Base-by-base conservation (phyloP, 2,113 vertebrate genomes). In the Ariopsis seemanni region DNA sequence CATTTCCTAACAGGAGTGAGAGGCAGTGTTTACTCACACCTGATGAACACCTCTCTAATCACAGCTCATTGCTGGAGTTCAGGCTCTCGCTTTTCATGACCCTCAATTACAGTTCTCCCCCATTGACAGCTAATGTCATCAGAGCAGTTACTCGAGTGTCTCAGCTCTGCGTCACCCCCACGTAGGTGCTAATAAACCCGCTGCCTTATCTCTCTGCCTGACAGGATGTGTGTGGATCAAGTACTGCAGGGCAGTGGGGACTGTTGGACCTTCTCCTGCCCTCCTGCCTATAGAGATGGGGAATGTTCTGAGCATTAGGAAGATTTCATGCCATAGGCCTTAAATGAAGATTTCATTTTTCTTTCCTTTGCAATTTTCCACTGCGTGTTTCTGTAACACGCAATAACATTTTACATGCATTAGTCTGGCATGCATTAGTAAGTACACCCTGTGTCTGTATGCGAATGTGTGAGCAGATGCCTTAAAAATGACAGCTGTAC, bases 1-100 rank as follows among this genome's bases (percentile, higher is more conserved):
- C 90, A 91, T 92, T 92, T 87, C 27, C 57, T 89, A 83, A 79
- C 14, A n/a, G 27, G 11, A 90, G 52, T 12, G 48, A 22, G 65
- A 34, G 10, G 14, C 34, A 22, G 22, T 1, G 18, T 75, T 85
- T 62, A 63, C 27, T 25, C 30, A 5, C 14, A 79, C 20, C 5
- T 58, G 50, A 63, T 55, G 15, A 86, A 85, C 67, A 42, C 77
- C 52, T 80, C 63, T 71, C 50, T 48, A 63, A 77, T 65, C 71
- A 60, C 20, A 87, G n/a, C 58, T 87, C 14, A 53, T 42, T 84
- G 71, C 58, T 55, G 71, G 69, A 83, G 81, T 83, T 78, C 71
- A 84, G 48, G 58, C 55, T 63, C 81, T 74, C 72, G 5, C 65
- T 58, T 88, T 82, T 69, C 87, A 55, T 52, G 58, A 34, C 85